Base-by-base conservation (phyloP, 2,888 invertebrate genomes). In the Agrochola litura region DNA sequence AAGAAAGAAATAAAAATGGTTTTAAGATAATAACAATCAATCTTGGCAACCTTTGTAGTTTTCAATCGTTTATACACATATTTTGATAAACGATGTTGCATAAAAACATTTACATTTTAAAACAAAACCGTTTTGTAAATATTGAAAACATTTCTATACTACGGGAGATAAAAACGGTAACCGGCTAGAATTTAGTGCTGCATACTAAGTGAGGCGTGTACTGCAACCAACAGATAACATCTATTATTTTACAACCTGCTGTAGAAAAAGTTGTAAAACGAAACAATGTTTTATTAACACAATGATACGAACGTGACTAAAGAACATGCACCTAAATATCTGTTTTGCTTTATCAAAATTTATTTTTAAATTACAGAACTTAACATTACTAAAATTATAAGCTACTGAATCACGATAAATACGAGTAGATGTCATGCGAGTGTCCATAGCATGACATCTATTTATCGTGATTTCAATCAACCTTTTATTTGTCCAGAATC, bases 121-220 rank as follows among this genome's bases (percentile, higher is more conserved):
- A 86, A 75, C 64, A 77, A 77, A 76, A 19, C 25, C n/a, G n/a
- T 61, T 84, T 84, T 76, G 70, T 84, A 70, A 73, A 86, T 83
- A 73, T 84, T 77, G 61, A 84, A 76, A 66, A 67, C 64, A 60
- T 79, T 74, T 73, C 16, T 76, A 52, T 58, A 61, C 60, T 58
- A 61, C 54, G 58, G 12, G 64, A 61, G 86, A 75, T 84, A 75
- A 72, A 77, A 86, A 77, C 69, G 46, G 73, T 76, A 72, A 74
- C 69, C 19, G 67, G 54, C 61, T 77, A 72, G 37, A 76, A 69
- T 71, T 63, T 73, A 77, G 46, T 77, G 67, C 41, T 73, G 84
- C 73, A 70, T 74, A 74, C 76, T 56, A 70, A 84, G 63, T 72
- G 58, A 61, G 52, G 66, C 25, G 12, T 30, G 64, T 60, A 60